A percentile compares a stretch with the other conserved stretches of the same genome.
These are phyloP conservation scores for Actias luna DNA, from an alignment of 2,888 invertebrate genomes.

Conservation along the genomic window DNA sequence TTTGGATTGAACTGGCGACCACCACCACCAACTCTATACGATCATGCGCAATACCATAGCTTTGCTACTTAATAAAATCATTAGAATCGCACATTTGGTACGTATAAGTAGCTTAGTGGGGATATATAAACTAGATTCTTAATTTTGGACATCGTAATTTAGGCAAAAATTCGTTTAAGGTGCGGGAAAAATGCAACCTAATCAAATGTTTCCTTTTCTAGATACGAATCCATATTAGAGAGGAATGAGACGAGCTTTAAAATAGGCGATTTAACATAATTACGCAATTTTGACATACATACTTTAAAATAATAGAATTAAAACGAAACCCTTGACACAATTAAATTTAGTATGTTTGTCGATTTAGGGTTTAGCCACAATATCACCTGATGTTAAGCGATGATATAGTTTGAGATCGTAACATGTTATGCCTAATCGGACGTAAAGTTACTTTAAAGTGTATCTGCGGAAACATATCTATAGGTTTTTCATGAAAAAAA, in stretches of 20 bases:
- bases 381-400: too few relatives aligned
- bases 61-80: too few relatives aligned
- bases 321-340: not conserved
- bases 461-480: too few relatives aligned
- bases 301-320: not conserved
- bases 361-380: too few relatives aligned
- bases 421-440: too few relatives aligned
- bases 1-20: too few relatives aligned
- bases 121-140: not conserved
- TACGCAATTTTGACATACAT: not conserved
- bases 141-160: conserved; percentile 12
- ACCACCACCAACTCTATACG: too few relatives aligned
- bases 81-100: not conserved
- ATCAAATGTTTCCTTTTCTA: not conserved
- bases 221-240: not conserved
- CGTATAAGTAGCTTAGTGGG: not conserved
- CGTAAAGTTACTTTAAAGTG: too few relatives aligned
- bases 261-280: not conserved
- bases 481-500: too few relatives aligned
- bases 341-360: too few relatives aligned
- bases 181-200: not conserved
- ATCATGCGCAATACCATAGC: too few relatives aligned
- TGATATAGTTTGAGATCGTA: too few relatives aligned
- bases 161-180: conserved; percentile 9
- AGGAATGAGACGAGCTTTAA: not conserved